Base-by-base conservation (phyloP, 2,113 vertebrate genomes). In the Pao palembangensis region DNA sequence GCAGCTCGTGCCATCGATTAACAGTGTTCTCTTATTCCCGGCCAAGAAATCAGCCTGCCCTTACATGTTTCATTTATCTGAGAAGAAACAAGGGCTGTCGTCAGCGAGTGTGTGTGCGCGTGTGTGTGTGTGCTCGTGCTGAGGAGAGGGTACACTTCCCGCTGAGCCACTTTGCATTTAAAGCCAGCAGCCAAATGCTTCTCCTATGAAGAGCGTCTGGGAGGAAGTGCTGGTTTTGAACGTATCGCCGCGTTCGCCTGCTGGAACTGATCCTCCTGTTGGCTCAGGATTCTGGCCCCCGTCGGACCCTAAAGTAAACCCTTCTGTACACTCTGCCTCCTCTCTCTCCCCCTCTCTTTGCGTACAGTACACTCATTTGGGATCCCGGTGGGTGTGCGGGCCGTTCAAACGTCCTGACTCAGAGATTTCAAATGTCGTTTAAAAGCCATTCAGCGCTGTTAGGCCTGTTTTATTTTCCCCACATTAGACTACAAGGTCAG, bases 381-480 rank as follows among this genome's bases (percentile, higher is more conserved):
- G 46, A 52, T 73, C 57, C 54, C 73, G 52, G 56, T 69, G 78
- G 71, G 67, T 67, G 59, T 61, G 68, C 69, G 63, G 69, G 67
- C 63, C 69, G 71, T 76, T 82, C 54, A 78, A 80, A 85, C 68
- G 51, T 69, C 76, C 76, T 58, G 73, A 78, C 75, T 88, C 76
- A 68, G 78, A 82, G 81, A 83, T 88, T 82, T 86, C 79, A 88
- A 87, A 80, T 74, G 79, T 73, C 75, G 86, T 87, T 88, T 88
- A 83, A 88, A 88, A 83, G 64, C 79, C 79, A 80, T 79, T 85
- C 80, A 75, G 20, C 69, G 64, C 65, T 71, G 75, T 84, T 83
- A 79, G 72, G 71, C 76, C 69, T 79, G 76, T 86, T 90, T 88
- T 90, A 87, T 87, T 90, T 88, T 84, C 78, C 85, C 87, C 84